Evolutionary conservation across 2,888 invertebrate genomes (phyloP).

Genomic region (Lithophane semibrunnea): DNA sequence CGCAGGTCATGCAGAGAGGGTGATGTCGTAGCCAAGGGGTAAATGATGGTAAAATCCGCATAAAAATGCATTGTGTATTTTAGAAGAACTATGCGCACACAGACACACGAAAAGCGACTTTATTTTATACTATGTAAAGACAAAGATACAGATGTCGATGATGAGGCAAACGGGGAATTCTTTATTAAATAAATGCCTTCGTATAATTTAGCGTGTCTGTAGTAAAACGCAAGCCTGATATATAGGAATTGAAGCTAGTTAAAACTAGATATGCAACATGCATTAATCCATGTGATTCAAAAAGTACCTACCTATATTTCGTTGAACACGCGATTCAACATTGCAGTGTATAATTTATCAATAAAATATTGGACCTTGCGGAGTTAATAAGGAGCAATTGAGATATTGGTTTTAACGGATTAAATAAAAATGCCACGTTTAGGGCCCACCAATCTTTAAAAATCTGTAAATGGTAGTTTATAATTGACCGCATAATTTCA

Average conservation of each 20-base stretch:
- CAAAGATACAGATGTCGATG: neutral
- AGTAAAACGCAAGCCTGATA: neutral
- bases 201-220: neutral
- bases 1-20: no score
- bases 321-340: constrained; percentile 2
- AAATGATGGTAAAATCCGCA: no score
- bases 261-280: constrained; percentile 1
- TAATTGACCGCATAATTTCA: neutral
- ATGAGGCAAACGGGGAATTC: neutral
- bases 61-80: no score
- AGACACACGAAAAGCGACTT: no score
- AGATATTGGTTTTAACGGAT: constrained; percentile 8
- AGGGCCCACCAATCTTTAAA: neutral
- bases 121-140: neutral
- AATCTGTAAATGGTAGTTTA: neutral
- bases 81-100: no score
- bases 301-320: neutral
- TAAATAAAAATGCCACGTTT: constrained; percentile 8
- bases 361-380: constrained; percentile 1
- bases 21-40: no score
- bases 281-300: neutral
- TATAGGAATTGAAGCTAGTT: constrained; percentile 12
- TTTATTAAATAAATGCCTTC: neutral
- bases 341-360: constrained; percentile 10
- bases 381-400: constrained; percentile 3